Percentiles rank a stretch among this genome's conserved stretches.
Conservation (phyloP, 2,797 vertebrate genomes). For the Netta rufina region DNA sequence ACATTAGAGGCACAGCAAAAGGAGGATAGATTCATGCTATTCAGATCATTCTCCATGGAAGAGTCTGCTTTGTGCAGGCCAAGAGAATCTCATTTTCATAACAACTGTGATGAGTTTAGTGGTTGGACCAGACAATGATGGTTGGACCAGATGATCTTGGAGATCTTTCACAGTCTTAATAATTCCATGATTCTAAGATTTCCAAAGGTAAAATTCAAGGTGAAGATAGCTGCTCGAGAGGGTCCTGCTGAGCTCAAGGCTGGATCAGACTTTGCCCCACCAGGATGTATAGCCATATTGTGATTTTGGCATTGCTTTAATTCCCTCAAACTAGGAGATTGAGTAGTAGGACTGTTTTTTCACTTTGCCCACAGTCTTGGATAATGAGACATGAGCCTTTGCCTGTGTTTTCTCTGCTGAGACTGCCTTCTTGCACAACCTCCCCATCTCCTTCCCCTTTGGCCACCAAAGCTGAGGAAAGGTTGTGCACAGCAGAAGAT, state of each 20-base stretch:
- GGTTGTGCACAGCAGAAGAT: neutral
- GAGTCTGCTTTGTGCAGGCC: neutral
- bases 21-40: neutral
- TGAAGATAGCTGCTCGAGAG: neutral
- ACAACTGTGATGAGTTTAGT: neutral
- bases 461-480: neutral
- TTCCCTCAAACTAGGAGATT: neutral
- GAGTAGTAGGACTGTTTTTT: neutral
- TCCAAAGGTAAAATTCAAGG: neutral
- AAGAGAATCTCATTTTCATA: neutral
- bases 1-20: fast-evolving
- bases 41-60: neutral
- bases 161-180: too few species aligned
- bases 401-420: neutral
- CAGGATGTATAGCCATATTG: neutral
- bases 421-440: neutral
- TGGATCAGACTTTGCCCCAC: neutral
- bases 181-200: neutral
- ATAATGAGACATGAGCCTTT: neutral
- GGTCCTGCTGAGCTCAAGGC: neutral
- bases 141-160: too few species aligned
- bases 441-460: neutral
- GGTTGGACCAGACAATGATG: too few species aligned
- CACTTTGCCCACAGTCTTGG: neutral
- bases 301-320: neutral